Base-by-base conservation (phyloP, 2,113 vertebrate genomes). In the Aptenodytes patagonicus region DNA sequence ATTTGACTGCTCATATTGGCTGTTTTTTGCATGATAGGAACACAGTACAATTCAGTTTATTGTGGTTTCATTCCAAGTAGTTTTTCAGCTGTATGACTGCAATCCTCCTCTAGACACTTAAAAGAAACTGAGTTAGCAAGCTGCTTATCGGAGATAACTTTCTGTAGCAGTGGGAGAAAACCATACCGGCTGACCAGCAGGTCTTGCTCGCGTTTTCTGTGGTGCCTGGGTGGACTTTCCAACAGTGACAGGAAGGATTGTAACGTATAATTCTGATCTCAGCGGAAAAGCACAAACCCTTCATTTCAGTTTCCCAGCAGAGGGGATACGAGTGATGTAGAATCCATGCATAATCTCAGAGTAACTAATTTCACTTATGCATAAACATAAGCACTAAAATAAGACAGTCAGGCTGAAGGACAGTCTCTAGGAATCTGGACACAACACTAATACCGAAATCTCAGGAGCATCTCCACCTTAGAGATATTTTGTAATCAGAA, bases 351-450 rank as follows among this genome's bases (percentile, higher is more conserved):
- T 90, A 94, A 69, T 83, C 83, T 88, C 73, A 82, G 72, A 71
- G 78, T 72, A 36, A 40, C 60, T 91, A 65, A 93, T 91, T 93
- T 91, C 40, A 94, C 40, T 94, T 80, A 83, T 83, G 78, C 73
- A 96, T 90, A 96, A 95, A 88, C 58, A 93, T 91, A 34, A 96
- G 46, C 29, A 65, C 93, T 90, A 95, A 95, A 96, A 86, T 81
- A 90, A 86, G 62, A 86, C 49, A 44, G 31, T 57, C 24, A 73
- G 58, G 29, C 31, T 85, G 78, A 94, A 91, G 51, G 42, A 84
- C 49, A 65, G 17, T 11, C 28, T 91, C 32, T 20, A 83, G 54
- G 82, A 70, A 86, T 70, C 52, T 21, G 31, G 55, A 54, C 62
- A 64, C 68, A 83, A 19, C 5, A 20, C 24, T 77, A 80, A 90